Conservation (phyloP, 2,888 invertebrate species). For the Abrostola tripartita region DNA sequence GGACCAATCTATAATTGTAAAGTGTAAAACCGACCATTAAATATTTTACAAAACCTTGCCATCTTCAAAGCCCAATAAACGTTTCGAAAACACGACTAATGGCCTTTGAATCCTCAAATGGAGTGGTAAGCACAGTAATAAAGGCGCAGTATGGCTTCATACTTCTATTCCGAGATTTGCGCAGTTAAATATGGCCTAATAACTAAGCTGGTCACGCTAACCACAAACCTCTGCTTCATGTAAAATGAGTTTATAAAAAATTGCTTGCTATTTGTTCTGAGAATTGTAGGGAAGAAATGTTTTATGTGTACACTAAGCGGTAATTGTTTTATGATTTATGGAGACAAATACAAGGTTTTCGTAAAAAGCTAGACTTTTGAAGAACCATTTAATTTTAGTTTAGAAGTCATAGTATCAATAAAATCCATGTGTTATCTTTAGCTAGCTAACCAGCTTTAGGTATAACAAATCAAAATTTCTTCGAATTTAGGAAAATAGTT, state of each 20-base stretch:
- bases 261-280: slow-evolving; percentile 26
- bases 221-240: slow-evolving; percentile 24
- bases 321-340: neutral
- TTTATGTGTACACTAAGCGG: neutral
- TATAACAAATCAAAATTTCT: too few species aligned
- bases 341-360: too few species aligned
- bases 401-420: too few species aligned
- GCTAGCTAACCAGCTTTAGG: too few species aligned
- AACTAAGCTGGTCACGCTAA: slow-evolving; percentile 47
- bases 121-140: slow-evolving; percentile 57
- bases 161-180: slow-evolving; percentile 29
- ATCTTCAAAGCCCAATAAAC: slow-evolving; percentile 3
- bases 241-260: slow-evolving; percentile 41
- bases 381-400: too few species aligned
- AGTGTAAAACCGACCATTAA: neutral
- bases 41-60: neutral
- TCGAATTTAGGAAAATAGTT: too few species aligned
- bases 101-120: slow-evolving; percentile 26
- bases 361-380: too few species aligned
- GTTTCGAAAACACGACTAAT: slow-evolving; percentile 10
- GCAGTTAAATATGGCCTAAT: slow-evolving; percentile 36
- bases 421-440: too few species aligned
- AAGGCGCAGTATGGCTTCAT: slow-evolving; percentile 30
- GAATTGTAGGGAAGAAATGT: slow-evolving; percentile 14
- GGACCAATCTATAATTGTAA: too few species aligned